Evolutionary conservation across 2,113 vertebrate species (phyloP).

Genomic region (Gasterosteus nipponicus): DNA sequence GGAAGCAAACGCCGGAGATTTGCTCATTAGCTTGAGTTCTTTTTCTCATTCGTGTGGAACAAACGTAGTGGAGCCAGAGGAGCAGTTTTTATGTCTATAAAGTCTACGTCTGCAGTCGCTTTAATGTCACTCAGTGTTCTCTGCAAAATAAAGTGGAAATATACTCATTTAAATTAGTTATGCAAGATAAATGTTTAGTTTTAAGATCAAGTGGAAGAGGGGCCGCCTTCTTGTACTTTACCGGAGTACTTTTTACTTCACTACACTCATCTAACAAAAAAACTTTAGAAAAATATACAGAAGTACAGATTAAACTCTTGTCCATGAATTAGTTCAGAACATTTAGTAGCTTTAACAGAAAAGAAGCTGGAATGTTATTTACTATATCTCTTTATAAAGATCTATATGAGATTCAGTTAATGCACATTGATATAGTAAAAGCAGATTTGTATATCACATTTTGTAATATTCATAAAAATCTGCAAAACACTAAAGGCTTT

Average conservation of each 20-base stretch:
- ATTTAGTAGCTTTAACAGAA: no score
- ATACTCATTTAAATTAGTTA: neutral
- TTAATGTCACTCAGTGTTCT: neutral
- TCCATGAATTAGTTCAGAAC: no score
- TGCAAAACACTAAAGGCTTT: neutral
- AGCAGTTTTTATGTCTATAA: neutral
- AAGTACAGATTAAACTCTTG: neutral
- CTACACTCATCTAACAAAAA: neutral
- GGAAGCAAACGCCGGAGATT: neutral
- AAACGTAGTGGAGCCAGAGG: neutral
- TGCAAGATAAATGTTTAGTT: neutral
- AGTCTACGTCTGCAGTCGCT: no score
- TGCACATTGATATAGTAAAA: no score
- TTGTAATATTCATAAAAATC: neutral
- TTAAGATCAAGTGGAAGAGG: neutral
- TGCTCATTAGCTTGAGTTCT: neutral
- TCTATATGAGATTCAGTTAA: neutral
- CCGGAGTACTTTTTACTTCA: neutral
- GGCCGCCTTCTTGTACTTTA: neutral
- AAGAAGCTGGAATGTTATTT: no score
- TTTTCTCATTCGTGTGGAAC: neutral
- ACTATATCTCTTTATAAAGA: no score
- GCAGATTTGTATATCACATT: neutral
- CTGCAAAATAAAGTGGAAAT: neutral
- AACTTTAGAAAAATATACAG: neutral